Base-by-base conservation (phyloP, 2,113 vertebrate species). In the Oostethus manadensis region DNA sequence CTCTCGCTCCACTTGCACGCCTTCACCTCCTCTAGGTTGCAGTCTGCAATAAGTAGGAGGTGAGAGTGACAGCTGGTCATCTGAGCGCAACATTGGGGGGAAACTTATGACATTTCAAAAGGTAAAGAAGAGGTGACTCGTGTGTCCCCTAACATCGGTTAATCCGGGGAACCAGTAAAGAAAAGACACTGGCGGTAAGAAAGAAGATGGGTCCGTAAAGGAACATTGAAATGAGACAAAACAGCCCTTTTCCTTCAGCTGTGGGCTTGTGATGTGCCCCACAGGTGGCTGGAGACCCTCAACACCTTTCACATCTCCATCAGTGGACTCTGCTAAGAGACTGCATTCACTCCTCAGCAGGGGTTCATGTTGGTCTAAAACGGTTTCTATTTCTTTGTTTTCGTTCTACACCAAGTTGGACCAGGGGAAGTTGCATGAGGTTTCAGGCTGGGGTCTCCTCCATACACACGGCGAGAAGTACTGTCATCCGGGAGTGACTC, bases 51-150 rank as follows among this genome's bases (percentile, higher is more conserved):
- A 74, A 82, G 80, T 45, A 26, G 70, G 75, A 82, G 83, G 84
- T 79, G 76, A 78, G 84, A 82, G 51, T 84, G 84, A 86, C 83
- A 88, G 82, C 83, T 87, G 79, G 77, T 85, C 80, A 70, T 83
- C 80, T 77, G 21, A 44, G 46, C 45, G 50, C 53, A 40, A 43
- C 58, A 70, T 74, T 58, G 29, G 60, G n/a, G 48, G 56, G 62
- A 61, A 73, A 67, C 51, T 49, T 78, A 53, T 66, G 68, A 63
- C 51, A 57, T 88, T 87, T 92, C 86, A 88, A 87, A 80, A 89
- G 85, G 82, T 88, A 87, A 85, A 84, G 56, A 68, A 88, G 63
- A 85, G 86, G 86, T 87, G 86, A 88, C 72, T 58, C 50, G 47
- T 51, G 22, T 81, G 88, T 74, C 87, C 84, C 73, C 65, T 87